Percentiles rank a stretch among this genome's conserved stretches.
Conservation (phyloP, 1,140 invertebrate genomes). For the Pachyrhynchus sulphureomaculatus region DNA sequence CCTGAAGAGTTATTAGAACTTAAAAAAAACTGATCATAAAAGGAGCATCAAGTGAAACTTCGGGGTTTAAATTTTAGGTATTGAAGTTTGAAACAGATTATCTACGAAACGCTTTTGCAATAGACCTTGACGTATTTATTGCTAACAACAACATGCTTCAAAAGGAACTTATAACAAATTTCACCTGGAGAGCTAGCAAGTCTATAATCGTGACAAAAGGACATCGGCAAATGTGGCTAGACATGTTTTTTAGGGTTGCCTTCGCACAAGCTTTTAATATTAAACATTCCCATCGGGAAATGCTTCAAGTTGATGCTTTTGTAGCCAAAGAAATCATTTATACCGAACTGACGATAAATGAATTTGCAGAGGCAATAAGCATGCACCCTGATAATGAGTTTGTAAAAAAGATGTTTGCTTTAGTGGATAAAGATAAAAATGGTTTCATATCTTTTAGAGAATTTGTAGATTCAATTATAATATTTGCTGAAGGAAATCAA, state of each 20-base stretch:
- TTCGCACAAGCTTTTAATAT: constrained; percentile 57
- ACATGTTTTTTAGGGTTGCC: constrained; percentile 58
- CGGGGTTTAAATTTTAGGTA: constrained; percentile 20
- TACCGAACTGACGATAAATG: constrained; percentile 57
- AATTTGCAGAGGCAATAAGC: constrained; percentile 64
- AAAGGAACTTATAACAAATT: constrained; percentile 15
- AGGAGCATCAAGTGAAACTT: too few species aligned
- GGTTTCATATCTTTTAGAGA: constrained; percentile 68
- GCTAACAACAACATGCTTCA: constrained; percentile 22
- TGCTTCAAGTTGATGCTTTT: constrained; percentile 50
- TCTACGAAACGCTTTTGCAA: constrained; percentile 48
- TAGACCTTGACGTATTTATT: constrained; percentile 49
- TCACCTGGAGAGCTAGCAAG: constrained; percentile 45
- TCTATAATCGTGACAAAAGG: constrained; percentile 53
- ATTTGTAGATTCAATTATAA: constrained; percentile 63
- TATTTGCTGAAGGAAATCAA: constrained; percentile 60
- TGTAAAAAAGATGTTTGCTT: constrained; percentile 61
- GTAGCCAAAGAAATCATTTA: constrained; percentile 55
- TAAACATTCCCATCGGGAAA: constrained; percentile 50
- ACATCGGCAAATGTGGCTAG: constrained; percentile 54
- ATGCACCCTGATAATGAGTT: constrained; percentile 60
- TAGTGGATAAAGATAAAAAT: constrained; percentile 65
- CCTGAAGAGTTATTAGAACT: too few species aligned
- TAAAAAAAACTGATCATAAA: too few species aligned
- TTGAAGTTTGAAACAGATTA: constrained; percentile 42